Evolutionary conservation across 1,140 invertebrate genomes (phyloP), one percentile per base, ranked within the genome.

Genomic region (Drosophila pseudoobscura): DNA sequence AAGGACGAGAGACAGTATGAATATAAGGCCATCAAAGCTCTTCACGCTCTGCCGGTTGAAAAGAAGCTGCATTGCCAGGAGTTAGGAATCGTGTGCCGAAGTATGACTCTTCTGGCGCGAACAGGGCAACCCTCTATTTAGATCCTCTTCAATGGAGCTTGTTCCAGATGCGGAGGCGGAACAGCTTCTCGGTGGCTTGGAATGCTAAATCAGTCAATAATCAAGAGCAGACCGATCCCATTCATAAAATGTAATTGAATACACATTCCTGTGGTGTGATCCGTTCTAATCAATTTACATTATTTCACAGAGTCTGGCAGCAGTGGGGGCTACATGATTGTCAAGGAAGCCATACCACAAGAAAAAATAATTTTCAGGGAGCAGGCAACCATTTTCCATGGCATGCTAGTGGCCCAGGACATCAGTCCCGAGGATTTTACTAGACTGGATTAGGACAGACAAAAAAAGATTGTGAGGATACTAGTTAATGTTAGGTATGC

Each of bases 301-400:
- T 53, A 5, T 47, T 26, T 0, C 6, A 43, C n/a, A 7, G 49
- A 56, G 20, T 5, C 46, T 2, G 63, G 50, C 0, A 1, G 11
- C 3, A 43, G 51, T 52, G 61, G 83, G 13, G 85, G 89, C 13
- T 66, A 74, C 50, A 88, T 91, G 70, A 46, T 84, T 9, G 72
- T 85, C 39, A 53, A 47, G 24, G 15, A 29, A 3, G n/a, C 4
- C 1, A 73, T 91, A 8, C 1, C 8, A 2, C 13, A 62, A 2
- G 57, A 61, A 3, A 52, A 75, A 9, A 6, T 79, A 0, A 76
- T 91, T 17, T 91, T 91, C 24, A 58, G 17, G 2, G 89, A 91
- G 50, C 44, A 39, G 3, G 69, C 82, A 0, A 29, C 96, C 0
- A 91, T 95, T 73, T 97, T 98, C 82, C 95, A 95, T 88, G 91